These are phyloP conservation scores for Falcunculus frontatus DNA, from an alignment of 2,113 vertebrate genomes.

Conservation along the genomic window DNA sequence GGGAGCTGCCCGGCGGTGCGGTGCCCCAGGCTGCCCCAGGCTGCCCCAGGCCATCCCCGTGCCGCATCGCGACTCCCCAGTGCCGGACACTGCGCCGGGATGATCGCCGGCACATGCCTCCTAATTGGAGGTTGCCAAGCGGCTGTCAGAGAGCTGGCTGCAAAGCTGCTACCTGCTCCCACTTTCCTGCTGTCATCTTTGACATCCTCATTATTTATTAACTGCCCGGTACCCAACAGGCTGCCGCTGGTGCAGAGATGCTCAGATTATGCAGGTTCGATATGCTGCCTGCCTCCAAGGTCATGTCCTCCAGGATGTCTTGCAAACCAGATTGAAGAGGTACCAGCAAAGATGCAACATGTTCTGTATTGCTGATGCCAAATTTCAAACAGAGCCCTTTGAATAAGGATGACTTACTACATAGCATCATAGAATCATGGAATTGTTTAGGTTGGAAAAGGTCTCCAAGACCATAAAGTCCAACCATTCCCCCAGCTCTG, in stretches of 20 bases:
- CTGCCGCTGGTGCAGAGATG: not conserved
- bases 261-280: constrained; percentile 1
- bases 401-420: not conserved
- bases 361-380: not conserved
- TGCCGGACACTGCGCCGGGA: fast-evolving
- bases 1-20: fast-evolving
- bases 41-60: fast-evolving
- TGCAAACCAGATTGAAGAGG: constrained; percentile 37
- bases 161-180: constrained; percentile 32
- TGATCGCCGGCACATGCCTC: fast-evolving
- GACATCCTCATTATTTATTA: constrained; percentile 61
- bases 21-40: not conserved
- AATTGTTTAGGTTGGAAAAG: not conserved
- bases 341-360: constrained; percentile 24
- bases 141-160: constrained; percentile 32
- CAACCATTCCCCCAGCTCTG: not conserved
- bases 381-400: constrained; percentile 13
- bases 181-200: constrained; percentile 30
- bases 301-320: constrained; percentile 47
- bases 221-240: constrained; percentile 35
- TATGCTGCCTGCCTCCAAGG: constrained; percentile 36
- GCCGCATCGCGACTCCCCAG: fast-evolving
- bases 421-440: not conserved
- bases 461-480: not conserved
- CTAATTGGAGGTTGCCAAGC: constrained; percentile 10